These are phyloP conservation scores for Scomber japonicus DNA, from an alignment of 2,113 vertebrate genomes.

Conservation along the genomic window DNA sequence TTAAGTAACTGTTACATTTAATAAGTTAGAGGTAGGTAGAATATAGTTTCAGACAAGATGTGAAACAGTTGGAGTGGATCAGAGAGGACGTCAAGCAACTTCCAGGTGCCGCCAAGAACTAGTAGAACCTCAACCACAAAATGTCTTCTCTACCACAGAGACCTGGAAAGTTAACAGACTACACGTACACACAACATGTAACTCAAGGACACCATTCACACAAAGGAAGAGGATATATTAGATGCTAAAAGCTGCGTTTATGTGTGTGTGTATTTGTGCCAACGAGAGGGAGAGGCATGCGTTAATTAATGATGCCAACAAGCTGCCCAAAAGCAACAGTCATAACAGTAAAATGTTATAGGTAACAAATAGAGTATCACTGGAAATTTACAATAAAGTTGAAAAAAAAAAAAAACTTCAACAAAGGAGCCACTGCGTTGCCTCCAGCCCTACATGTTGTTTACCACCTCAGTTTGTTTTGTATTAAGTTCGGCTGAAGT, in stretches of 20 bases:
- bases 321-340: constrained; percentile 18
- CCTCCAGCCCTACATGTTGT: constrained; percentile 46
- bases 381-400: constrained; percentile 31
- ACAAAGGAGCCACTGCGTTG: constrained; percentile 18
- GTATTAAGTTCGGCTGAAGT: constrained; percentile 23
- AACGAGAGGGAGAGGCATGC: background rate
- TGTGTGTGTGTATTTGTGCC: background rate
- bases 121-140: background rate
- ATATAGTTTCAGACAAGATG: background rate
- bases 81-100: background rate
- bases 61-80: background rate
- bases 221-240: background rate
- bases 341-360: constrained; percentile 32
- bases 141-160: background rate
- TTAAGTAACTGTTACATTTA: no score
- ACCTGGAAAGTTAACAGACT: no score
- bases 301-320: constrained; percentile 25
- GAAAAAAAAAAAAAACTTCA: constrained; percentile 8
- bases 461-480: constrained; percentile 46
- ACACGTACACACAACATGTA: no score
- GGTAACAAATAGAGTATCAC: constrained; percentile 26
- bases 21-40: no score
- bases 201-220: background rate
- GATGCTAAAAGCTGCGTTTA: background rate
- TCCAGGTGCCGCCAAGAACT: background rate